A percentile compares a stretch with the other conserved stretches of the same genome.
Evolutionary conservation across 2,888 invertebrate genomes (phyloP).

Genomic region (Rhamphomyia laevipes): DNA sequence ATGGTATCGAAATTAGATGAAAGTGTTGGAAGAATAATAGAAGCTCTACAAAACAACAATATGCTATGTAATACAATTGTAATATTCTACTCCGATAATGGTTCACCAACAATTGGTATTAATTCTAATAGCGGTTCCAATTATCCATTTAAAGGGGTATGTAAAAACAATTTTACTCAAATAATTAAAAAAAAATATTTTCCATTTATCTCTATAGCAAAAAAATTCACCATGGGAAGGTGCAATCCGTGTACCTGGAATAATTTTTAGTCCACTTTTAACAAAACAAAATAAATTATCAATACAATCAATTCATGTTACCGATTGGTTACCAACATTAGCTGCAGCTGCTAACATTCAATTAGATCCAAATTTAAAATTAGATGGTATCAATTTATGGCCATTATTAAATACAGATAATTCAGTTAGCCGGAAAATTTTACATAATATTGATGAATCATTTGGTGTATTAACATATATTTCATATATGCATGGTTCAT

Average conservation of each 20-base stretch:
- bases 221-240: slow-evolving; percentile 81
- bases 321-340: slow-evolving; percentile 74
- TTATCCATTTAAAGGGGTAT: slow-evolving; percentile 68
- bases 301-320: slow-evolving; percentile 59
- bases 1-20: slow-evolving; percentile 78
- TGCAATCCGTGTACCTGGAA: slow-evolving; percentile 61
- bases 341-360: slow-evolving; percentile 26
- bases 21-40: slow-evolving; percentile 65
- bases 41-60: slow-evolving; percentile 49
- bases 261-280: slow-evolving; percentile 58
- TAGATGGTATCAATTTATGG: slow-evolving; percentile 63
- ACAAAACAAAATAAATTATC: slow-evolving; percentile 44
- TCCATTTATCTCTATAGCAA: slow-evolving; percentile 36
- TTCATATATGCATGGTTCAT: slow-evolving; percentile 15
- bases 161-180: slow-evolving; percentile 20
- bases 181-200: neutral
- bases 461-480: slow-evolving; percentile 35
- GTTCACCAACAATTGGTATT: slow-evolving; percentile 61
- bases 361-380: slow-evolving; percentile 21
- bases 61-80: slow-evolving; percentile 74
- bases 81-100: slow-evolving; percentile 80
- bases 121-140: slow-evolving; percentile 64
- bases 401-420: slow-evolving; percentile 43
- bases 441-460: slow-evolving; percentile 58
- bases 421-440: slow-evolving; percentile 31